Conservation (phyloP, 2,888 invertebrate species). For the Anoplius nigerrimus region DNA sequence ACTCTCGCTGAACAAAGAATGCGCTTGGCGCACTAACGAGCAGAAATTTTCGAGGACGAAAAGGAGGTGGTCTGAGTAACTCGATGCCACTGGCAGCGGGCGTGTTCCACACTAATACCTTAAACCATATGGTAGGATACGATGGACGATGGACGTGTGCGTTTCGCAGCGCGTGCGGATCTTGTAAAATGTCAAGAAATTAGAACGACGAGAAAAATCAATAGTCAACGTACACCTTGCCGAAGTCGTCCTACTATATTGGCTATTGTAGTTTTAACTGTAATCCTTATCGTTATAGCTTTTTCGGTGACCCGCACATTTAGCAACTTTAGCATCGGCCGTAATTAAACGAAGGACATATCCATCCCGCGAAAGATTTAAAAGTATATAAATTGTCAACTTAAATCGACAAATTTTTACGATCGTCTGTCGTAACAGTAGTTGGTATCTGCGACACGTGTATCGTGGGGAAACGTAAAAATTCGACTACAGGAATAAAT, state of each 20-base stretch:
- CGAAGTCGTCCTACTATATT: neutral
- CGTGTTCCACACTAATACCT: constrained; percentile 43
- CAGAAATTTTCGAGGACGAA: constrained; percentile 41
- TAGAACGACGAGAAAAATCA: neutral
- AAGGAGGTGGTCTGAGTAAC: constrained; percentile 55
- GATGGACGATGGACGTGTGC: constrained; percentile 5
- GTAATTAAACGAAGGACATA: constrained; percentile 16
- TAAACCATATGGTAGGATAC: constrained; percentile 43
- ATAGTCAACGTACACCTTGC: constrained; percentile 2
- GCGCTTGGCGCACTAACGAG: constrained; percentile 58
- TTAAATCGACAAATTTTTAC: constrained; percentile 42
- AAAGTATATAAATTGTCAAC: constrained; percentile 38
- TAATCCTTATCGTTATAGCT: no score
- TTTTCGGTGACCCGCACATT: no score
- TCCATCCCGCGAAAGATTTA: constrained; percentile 25
- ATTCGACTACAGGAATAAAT: neutral
- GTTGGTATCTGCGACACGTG: constrained; percentile 39
- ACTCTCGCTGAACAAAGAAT: constrained; percentile 55
- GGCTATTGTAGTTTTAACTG: neutral
- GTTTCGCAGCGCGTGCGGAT: neutral
- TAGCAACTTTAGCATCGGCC: neutral
- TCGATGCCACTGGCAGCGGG: constrained; percentile 58
- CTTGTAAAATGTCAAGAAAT: no score
- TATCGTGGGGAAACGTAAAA: constrained; percentile 1
- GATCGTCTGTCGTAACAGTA: constrained; percentile 41